Percentiles rank a stretch among this genome's conserved stretches.
Evolutionary conservation across 2,113 vertebrate species (phyloP).

Genomic region (Mungos mungo): DNA sequence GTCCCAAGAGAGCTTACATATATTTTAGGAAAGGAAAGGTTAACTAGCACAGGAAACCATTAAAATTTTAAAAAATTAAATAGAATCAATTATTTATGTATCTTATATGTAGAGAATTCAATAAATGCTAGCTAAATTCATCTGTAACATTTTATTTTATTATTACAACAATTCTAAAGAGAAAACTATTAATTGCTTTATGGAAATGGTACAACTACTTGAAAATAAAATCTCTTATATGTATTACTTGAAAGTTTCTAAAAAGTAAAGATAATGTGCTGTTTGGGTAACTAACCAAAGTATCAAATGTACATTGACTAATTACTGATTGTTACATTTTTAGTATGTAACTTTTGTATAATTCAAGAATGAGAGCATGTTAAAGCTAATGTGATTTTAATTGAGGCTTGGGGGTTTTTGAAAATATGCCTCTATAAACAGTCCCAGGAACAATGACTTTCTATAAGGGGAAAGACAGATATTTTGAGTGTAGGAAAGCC

Average conservation of each 20-base stretch:
- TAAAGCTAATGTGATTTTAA: slow-evolving; percentile 20
- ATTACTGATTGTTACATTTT: neutral
- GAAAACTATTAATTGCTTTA: neutral
- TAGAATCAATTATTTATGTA: neutral
- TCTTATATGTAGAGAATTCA: neutral
- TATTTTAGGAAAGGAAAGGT: neutral
- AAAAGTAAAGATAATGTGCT: neutral
- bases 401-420: neutral
- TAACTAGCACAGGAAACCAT: neutral
- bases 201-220: neutral
- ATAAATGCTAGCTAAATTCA: neutral
- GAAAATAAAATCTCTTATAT: neutral
- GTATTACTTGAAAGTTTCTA: neutral
- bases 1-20: neutral
- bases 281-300: neutral
- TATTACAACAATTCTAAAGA: neutral
- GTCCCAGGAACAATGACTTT: slow-evolving; percentile 6
- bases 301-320: neutral
- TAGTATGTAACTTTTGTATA: neutral
- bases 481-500: slow-evolving; percentile 51
- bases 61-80: neutral
- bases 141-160: neutral
- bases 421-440: slow-evolving; percentile 46
- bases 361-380: neutral
- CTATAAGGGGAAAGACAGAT: slow-evolving; percentile 10